Evolutionary conservation across 2,888 invertebrate genomes (phyloP).

Genomic region (Trachelus troglodyta): DNA sequence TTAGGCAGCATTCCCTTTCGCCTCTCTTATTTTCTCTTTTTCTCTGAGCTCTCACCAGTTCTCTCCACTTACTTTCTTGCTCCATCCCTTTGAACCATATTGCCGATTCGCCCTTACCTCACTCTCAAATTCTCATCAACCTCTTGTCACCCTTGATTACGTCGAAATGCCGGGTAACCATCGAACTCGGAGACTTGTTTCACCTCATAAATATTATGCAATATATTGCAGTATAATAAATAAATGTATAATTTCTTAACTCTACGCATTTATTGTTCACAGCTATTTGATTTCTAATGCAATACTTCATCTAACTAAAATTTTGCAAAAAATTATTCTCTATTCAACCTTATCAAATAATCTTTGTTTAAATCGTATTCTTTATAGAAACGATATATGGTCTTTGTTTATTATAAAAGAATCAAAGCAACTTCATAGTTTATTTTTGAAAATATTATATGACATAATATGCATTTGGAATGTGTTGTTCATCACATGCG

Average conservation of each 20-base stretch:
- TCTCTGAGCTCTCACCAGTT: neutral
- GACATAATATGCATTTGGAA: neutral
- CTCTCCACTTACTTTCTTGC: slow-evolving; percentile 2
- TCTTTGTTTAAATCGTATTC: neutral
- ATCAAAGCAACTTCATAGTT: no score
- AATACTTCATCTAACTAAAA: neutral
- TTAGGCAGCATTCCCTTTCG: slow-evolving; percentile 14
- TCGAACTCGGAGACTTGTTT: neutral
- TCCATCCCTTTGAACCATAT: neutral
- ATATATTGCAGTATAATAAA: neutral
- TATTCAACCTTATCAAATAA: neutral
- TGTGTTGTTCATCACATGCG: neutral
- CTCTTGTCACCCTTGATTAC: slow-evolving; percentile 1
- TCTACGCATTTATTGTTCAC: neutral
- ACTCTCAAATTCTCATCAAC: neutral
- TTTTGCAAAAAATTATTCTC: neutral
- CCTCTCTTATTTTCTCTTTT: slow-evolving; percentile 10
- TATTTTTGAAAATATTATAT: neutral
- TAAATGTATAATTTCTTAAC: neutral
- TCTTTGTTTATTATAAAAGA: no score
- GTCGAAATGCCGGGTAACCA: neutral
- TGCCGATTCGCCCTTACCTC: neutral
- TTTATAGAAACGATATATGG: no score
- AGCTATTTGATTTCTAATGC: neutral
- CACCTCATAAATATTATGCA: neutral